Base-by-base conservation (phyloP, 2,888 invertebrate species). In the Gortyna flavago region DNA sequence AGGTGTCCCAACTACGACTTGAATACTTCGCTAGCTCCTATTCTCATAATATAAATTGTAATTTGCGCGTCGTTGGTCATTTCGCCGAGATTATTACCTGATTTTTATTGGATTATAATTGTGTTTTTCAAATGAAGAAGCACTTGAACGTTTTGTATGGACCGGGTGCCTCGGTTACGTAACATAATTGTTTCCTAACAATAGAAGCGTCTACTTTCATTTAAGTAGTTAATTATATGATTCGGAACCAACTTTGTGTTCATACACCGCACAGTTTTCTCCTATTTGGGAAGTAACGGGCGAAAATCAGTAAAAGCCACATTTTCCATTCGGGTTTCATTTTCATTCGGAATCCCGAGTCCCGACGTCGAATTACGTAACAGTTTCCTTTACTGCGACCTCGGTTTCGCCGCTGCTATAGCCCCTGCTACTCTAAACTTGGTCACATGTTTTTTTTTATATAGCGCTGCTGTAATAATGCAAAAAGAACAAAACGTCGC, bases 331-430 rank as follows among this genome's bases (percentile, higher is more conserved):
- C 66, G 73, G 84, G 81, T 85, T 88, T 84, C 83, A 85, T 87
- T 89, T 88, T 89, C 80, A 81, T 87, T 89, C 73, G 74, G 69
- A 83, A 80, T 79, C 72, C 81, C 78, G 73, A 83, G 79, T 78
- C 72, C 81, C 77, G 72, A 61, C 79, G 75, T 75, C 74, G 74
- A 67, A 79, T 89, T 88, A 86, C 85, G 82, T 87, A 88, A 89
- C 77, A 66, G 83, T 77, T 86, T 77, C 83, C 86, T 85, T 81
- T 73, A 77, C 77, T 69, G 61, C 81, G 83, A 75, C 64, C 79
- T 79, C 80, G 72, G 74, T 69, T 72, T 61, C 74, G 67, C 67
- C 79, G 51, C 62, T 64, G n/a, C 72, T 75, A 57, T 70, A 59
- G 66, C 61, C 80, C 61, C 80, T 77, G 79, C 80, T 74, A 70